Base-by-base conservation (phyloP, 2,888 invertebrate species). In the Tanaodytes sp. region DNA sequence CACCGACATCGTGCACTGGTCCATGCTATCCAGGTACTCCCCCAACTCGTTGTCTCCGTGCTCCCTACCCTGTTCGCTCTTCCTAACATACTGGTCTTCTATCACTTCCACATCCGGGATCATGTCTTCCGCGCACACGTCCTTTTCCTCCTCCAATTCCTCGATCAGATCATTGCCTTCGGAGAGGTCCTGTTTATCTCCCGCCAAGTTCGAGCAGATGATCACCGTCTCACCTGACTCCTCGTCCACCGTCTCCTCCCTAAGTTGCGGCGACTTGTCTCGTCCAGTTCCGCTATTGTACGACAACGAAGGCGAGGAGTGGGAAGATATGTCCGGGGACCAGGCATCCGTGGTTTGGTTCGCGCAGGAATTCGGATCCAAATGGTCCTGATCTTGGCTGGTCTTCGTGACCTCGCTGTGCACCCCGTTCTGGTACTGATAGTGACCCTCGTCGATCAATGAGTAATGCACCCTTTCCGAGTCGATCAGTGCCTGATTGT, bases 401-500 rank as follows among this genome's bases (percentile, higher is more conserved):
- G 20, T 8, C 4, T 58, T 43, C n/a, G 19, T 1, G 9, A 27
- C 19, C 1, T 42, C 18, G 1, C 46, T 20, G 19, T 63, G 48
- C 2, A 68, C 42, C 0, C 70, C 82, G 36, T 84, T 83, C 31
- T 77, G 79, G 40, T 79, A 80, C 14, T 75, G 73, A 18, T 79
- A 80, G 1, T 79, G 75, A 9, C 19, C 27, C 23, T 81, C 80
- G 18, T 80, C 78, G 1, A 77, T 77, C 20, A 80, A 11, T 0
- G 76, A 71, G 39, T 79, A 80, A 19, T 83, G 80, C 1, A 80
- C 76, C 55, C 76, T 78, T 49, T 84, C 83, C 3, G 79, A 79
- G 1, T 75, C 77, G 8, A 84, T 82, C 43, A 84, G 83, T n/a
- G 82, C 79, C 0, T 75, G 54, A 23, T 78, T 84, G 2, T 78